phyloP scores from a whole-genome alignment of 2,797 vertebrate species.

The Aselliscus stoliczkanus region DNA sequence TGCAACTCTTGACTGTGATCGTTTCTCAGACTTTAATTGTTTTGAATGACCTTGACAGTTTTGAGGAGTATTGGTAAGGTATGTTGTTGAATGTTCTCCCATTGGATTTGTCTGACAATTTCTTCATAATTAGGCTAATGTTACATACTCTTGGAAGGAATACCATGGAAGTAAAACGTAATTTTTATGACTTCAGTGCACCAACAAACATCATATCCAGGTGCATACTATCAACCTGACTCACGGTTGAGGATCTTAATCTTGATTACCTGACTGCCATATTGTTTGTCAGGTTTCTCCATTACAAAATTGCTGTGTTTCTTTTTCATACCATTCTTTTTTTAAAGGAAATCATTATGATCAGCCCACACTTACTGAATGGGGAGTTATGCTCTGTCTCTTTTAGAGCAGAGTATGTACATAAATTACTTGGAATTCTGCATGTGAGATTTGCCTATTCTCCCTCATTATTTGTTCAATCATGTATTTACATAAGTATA shows the following conservation, averaged over 20 bases:
- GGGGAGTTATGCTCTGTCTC: not conserved
- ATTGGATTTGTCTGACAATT: not conserved
- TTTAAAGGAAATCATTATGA: not conserved
- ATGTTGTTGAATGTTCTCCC: not conserved
- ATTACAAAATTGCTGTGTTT: not conserved
- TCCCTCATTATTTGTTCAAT: not conserved
- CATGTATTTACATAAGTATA: not conserved
- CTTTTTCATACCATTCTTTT: not conserved
- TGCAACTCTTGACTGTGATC: not conserved
- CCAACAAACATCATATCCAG: not conserved
- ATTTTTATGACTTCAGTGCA: not conserved
- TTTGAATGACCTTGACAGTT: not conserved
- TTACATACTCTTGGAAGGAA: not conserved
- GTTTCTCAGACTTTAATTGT: not conserved
- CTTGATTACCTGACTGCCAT: not conserved
- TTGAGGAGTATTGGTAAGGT: not conserved
- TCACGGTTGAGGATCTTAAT: not conserved
- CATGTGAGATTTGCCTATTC: not conserved
- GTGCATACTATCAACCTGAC: not conserved
- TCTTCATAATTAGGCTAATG: not conserved
- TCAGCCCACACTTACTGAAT: not conserved
- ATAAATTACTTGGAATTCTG: not conserved
- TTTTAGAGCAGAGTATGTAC: not conserved
- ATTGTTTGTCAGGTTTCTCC: not conserved
- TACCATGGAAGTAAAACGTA: not conserved